These are phyloP conservation scores for Champsocephalus gunnari DNA, from an alignment of 2,797 vertebrate genomes.

Conservation along the genomic window DNA sequence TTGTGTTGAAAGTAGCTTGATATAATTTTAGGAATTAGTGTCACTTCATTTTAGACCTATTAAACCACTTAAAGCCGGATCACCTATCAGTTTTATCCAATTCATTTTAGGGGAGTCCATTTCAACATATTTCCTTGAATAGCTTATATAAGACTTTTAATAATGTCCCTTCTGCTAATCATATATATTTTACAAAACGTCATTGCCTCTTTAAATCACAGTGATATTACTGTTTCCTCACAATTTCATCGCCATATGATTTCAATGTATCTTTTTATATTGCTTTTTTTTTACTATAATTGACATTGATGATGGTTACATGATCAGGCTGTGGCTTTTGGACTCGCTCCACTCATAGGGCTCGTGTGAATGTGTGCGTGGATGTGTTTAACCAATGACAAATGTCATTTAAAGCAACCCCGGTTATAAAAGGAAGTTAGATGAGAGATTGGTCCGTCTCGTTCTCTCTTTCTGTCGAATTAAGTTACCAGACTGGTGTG, in stretches of 20 bases:
- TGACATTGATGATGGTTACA: conserved; percentile 40
- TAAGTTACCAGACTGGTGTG: conserved; percentile 20
- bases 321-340: conserved; percentile 34
- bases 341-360: conserved; percentile 1
- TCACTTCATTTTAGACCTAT: conserved; percentile 2
- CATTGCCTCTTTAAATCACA: not conserved
- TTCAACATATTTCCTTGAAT: not conserved
- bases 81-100: not conserved
- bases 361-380: conserved; percentile 6
- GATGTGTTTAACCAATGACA: conserved; percentile 30
- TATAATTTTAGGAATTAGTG: not conserved
- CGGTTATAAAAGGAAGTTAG: conserved; percentile 29
- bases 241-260: conserved; percentile 28
- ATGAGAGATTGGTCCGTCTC: conserved; percentile 31
- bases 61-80: not conserved
- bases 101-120: conserved; percentile 1
- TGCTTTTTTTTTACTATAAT: conserved; percentile 26
- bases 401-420: conserved; percentile 41
- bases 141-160: conserved; percentile 1
- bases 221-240: not conserved
- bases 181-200: not conserved
- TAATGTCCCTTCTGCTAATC: not conserved
- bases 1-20: not conserved
- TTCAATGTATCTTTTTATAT: conserved; percentile 22
- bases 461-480: conserved; percentile 13